Evolutionary conservation across 2,888 invertebrate genomes (phyloP).

Genomic region (Cephonodes hylas): DNA sequence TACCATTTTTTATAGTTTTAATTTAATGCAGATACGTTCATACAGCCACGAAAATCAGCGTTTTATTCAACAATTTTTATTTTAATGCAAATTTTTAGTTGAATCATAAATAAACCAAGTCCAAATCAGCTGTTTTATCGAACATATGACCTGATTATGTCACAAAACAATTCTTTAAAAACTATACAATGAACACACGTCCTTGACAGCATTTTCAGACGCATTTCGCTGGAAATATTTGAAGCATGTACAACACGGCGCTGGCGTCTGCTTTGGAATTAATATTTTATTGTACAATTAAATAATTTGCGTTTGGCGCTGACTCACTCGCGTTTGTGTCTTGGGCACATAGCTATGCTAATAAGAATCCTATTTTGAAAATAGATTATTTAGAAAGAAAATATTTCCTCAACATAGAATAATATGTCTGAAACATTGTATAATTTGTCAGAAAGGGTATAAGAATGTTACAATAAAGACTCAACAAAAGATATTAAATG

Average conservation of each 20-base stretch:
- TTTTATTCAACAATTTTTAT: too few species aligned
- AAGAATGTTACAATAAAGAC: too few species aligned
- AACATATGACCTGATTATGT: background rate
- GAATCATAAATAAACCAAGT: too few species aligned
- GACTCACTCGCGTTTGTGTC: background rate
- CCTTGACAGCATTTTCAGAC: constrained; percentile 5
- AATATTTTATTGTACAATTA: background rate
- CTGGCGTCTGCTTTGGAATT: background rate
- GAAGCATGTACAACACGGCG: background rate
- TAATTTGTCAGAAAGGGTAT: too few species aligned
- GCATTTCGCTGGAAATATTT: background rate
- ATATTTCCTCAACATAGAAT: too few species aligned
- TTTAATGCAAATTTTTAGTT: too few species aligned
- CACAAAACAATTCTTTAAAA: background rate
- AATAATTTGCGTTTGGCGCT: background rate
- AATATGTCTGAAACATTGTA: too few species aligned
- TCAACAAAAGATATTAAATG: too few species aligned
- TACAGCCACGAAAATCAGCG: background rate
- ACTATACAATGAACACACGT: background rate
- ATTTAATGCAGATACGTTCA: background rate
- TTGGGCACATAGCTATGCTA: too few species aligned
- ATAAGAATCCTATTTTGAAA: too few species aligned
- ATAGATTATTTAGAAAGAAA: too few species aligned
- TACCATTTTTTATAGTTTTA: background rate
- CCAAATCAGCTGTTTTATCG: background rate